Percentiles rank a stretch among this genome's conserved stretches.
Evolutionary conservation across 1,140 invertebrate genomes (phyloP).

Genomic region (Dendroctonus valens): DNA sequence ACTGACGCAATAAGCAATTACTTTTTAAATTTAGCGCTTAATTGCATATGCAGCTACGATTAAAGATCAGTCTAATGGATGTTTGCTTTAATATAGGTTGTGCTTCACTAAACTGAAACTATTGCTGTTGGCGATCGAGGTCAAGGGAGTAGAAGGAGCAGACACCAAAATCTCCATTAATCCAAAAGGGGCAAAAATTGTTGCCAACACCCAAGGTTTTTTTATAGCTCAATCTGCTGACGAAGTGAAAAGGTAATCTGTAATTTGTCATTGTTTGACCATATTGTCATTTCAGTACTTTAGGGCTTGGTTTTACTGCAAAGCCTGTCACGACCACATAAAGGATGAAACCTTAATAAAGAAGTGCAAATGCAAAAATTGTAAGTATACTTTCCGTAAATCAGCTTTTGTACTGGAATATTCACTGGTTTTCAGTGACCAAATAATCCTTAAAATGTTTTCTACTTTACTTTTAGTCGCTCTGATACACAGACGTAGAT

Average conservation of each 20-base stretch:
- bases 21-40: too few relatives aligned
- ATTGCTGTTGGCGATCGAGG: constrained; percentile 95
- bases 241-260: constrained; percentile 93
- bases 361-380: constrained; percentile 99
- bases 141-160: constrained; percentile 87
- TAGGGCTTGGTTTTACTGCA: constrained; percentile 99
- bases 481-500: constrained; percentile 2
- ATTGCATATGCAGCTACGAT: too few relatives aligned
- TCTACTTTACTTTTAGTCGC: not conserved
- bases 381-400: constrained; percentile 69
- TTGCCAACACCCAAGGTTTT: constrained; percentile 98
- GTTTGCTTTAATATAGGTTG: constrained; percentile 63
- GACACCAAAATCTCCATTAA: constrained; percentile 99
- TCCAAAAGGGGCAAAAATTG: constrained; percentile 94
- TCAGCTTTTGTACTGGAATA: too few relatives aligned
- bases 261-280: constrained; percentile 3
- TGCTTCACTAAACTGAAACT: constrained; percentile 99
- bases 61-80: too few relatives aligned
- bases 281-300: constrained; percentile 49
- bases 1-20: too few relatives aligned
- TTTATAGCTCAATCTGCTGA: constrained; percentile 99
- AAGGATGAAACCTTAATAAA: constrained; percentile 98
- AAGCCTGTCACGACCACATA: constrained; percentile 97
- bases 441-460: too few relatives aligned
- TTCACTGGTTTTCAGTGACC: too few relatives aligned